Evolutionary conservation across 2,113 vertebrate species (phyloP), one percentile per base, ranked within the genome.

Genomic region (Ceuthmochares aereus): DNA sequence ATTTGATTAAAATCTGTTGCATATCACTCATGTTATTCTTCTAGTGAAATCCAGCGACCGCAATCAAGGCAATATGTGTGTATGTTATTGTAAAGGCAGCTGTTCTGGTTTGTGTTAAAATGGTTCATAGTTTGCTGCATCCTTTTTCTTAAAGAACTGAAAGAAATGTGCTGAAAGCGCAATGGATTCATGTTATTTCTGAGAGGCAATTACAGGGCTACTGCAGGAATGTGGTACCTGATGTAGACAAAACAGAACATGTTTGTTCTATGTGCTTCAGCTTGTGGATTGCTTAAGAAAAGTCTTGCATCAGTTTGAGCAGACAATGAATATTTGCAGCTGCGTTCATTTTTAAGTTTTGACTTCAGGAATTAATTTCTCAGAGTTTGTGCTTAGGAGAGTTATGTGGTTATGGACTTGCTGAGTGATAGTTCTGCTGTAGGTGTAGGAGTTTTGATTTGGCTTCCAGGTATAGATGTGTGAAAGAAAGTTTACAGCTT

Each of bases 341-440:
- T 82, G 42, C 11, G n/a, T 78, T 77, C 10, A 36, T 8, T n/a
- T 87, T 69, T 51, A 49, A 67, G 34, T 81, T 66, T 62, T 81
- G 25, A 45, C 36, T 87, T 81, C 14, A 68, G 12, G 23, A 66
- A 32, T 43, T 60, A 54, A 62, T 84, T 77, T 27, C 18, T 55
- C 2, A 1, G 32, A 66, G 37, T 42, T 76, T 64, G 26, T 52
- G 23, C 36, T 47, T 42, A 14, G 17, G 19, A 36, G 56, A 80
- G 27, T 52, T 62, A 6, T 2, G 23, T 14, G 36, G 19, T 16
- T 59, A 27, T 22, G 14, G 51, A 58, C 25, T 54, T 69, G 21
- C 37, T 2, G 1, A 83, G 20, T 58, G 47, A 1, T 63, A 1
- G 0, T 60, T 54, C 36, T 51, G 23, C 37, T 55, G 2, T 2